Conservation (phyloP, 2,113 vertebrate species). For the Kryptolebias marmoratus region DNA sequence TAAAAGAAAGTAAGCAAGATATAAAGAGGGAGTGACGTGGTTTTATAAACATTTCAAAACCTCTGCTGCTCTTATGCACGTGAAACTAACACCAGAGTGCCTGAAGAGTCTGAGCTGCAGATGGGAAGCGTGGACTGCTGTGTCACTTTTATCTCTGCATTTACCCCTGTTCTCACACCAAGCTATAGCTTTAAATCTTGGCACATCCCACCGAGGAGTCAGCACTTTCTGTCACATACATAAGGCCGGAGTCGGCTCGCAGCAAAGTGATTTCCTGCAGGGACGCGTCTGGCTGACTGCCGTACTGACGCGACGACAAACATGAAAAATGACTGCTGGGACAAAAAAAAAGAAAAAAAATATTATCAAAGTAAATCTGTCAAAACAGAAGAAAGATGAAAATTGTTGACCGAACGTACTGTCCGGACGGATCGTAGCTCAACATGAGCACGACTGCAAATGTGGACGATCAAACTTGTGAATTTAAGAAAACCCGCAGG, state of each 20-base stretch:
- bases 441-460: neutral
- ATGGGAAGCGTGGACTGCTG: slow-evolving; percentile 53
- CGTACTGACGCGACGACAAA: slow-evolving; percentile 12
- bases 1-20: slow-evolving; percentile 8
- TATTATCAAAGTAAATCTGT: slow-evolving; percentile 1
- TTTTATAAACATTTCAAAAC: slow-evolving; percentile 30
- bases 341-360: slow-evolving; percentile 17
- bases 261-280: slow-evolving; percentile 9
- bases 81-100: slow-evolving; percentile 44
- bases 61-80: slow-evolving; percentile 36
- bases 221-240: slow-evolving; percentile 38
- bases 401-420: neutral
- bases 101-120: slow-evolving; percentile 25
- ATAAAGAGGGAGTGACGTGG: slow-evolving; percentile 8
- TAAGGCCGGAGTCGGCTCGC: slow-evolving; percentile 6
- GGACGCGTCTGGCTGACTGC: slow-evolving; percentile 3
- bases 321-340: slow-evolving; percentile 25
- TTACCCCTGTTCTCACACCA: slow-evolving; percentile 18
- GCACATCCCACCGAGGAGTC: slow-evolving; percentile 30
- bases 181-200: slow-evolving; percentile 22
- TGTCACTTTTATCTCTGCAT: slow-evolving; percentile 18
- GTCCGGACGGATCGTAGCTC: neutral
- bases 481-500: neutral
- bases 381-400: neutral
- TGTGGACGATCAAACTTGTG: neutral